Conservation (phyloP, 2,797 vertebrate species). For the Semotilus atromaculatus region DNA sequence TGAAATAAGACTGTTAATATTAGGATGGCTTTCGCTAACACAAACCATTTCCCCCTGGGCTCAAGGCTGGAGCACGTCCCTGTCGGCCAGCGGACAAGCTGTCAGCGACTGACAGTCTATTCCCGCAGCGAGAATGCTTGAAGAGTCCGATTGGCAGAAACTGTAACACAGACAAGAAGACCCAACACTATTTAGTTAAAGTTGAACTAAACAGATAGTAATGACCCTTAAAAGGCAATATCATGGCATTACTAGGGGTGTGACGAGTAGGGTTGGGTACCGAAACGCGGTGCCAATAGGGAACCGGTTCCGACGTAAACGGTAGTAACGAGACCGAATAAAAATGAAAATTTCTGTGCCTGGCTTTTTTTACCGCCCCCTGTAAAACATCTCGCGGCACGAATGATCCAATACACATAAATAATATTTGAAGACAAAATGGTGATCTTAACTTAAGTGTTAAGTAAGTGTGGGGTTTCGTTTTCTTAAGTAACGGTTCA, state of each 20-base stretch:
- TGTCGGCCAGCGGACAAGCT: constrained; percentile 55
- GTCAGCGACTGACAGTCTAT: constrained; percentile 48
- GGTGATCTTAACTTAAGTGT: no score
- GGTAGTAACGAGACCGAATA: no score
- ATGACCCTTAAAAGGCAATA: not conserved
- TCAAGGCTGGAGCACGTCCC: constrained; percentile 42
- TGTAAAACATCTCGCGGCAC: no score
- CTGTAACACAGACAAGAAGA: constrained; percentile 12
- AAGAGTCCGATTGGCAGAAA: constrained; percentile 8
- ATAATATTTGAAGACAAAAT: no score
- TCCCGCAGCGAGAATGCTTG: constrained; percentile 26
- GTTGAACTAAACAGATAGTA: not conserved
- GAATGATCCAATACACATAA: no score
- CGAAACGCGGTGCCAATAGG: no score
- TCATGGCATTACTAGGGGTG: not conserved
- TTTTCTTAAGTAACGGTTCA: no score
- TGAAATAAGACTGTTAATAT: constrained; percentile 58
- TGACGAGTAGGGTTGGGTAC: no score
- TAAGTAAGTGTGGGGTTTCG: no score
- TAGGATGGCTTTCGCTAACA: constrained; percentile 45
- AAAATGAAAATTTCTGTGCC: no score
- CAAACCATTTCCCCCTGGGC: constrained; percentile 53
- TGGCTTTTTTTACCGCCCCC: no score
- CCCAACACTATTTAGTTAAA: constrained; percentile 17
- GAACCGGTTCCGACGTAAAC: no score